Conservation (phyloP, 1,140 invertebrate species). For the Holcopasites calliopsidis region DNA sequence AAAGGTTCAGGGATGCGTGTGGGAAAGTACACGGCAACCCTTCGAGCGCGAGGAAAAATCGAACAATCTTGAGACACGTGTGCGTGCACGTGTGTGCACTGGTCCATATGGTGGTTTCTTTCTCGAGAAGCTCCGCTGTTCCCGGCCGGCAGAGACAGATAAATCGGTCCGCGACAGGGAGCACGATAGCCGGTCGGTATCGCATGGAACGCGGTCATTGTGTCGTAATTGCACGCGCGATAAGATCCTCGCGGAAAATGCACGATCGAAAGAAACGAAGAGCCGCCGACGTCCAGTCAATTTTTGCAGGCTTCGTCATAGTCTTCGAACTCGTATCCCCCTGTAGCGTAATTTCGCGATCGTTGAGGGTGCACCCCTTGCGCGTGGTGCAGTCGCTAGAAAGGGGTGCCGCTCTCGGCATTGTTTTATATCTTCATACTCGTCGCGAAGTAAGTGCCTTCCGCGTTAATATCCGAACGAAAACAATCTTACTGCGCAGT, state of each 20-base stretch:
- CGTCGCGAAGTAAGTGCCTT: too few species aligned
- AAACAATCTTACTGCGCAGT: constrained; percentile 7
- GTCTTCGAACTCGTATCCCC: not conserved
- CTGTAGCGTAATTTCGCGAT: not conserved
- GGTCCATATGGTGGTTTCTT: not conserved
- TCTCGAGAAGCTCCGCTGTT: not conserved
- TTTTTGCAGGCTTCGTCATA: not conserved
- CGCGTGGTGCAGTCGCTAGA: not conserved
- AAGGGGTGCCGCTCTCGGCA: too few species aligned
- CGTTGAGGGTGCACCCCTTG: not conserved
- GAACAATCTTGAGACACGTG: constrained; percentile 5
- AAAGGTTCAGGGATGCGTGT: not conserved
- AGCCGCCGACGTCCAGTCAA: not conserved
- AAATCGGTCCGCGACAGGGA: constrained; percentile 9
- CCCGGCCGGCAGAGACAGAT: constrained; percentile 13
- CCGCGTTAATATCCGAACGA: not conserved
- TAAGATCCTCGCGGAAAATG: constrained; percentile 16
- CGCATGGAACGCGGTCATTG: constrained; percentile 24
- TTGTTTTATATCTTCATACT: too few species aligned
- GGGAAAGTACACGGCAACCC: not conserved
- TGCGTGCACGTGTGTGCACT: not conserved
- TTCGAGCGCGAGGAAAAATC: not conserved
- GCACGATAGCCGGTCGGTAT: constrained; percentile 36
- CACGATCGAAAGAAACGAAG: not conserved
- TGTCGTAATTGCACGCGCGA: constrained; percentile 18